A percentile compares a stretch with the other conserved stretches of the same genome.
phyloP scores from a whole-genome alignment of 2,113 vertebrate genomes.

The Alouatta palliata region DNA sequence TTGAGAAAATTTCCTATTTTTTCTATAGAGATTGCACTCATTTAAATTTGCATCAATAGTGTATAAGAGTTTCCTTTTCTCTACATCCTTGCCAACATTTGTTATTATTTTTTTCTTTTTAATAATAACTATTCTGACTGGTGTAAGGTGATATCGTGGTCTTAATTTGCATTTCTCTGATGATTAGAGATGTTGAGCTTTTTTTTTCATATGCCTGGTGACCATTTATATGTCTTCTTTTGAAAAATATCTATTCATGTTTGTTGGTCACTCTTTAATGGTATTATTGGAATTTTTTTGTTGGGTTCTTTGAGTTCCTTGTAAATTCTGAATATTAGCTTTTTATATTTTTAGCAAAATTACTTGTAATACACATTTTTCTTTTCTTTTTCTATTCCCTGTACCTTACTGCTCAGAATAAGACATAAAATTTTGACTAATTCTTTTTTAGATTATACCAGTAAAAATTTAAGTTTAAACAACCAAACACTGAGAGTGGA shows the following conservation, averaged over 20 bases:
- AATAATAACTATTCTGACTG: not conserved
- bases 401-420: too few species aligned
- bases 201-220: not conserved
- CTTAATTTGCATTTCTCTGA: not conserved
- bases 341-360: slow-evolving; percentile 3
- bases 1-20: not conserved
- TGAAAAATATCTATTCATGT: not conserved
- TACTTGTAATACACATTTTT: too few species aligned
- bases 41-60: not conserved
- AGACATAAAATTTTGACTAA: not conserved
- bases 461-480: not conserved
- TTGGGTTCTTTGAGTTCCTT: not conserved
- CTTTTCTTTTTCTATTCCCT: too few species aligned
- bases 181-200: not conserved
- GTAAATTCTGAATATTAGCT: not conserved
- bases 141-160: not conserved
- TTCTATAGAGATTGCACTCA: not conserved
- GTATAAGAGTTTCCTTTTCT: not conserved
- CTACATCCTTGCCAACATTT: not conserved
- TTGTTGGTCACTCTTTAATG: not conserved
- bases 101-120: not conserved
- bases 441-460: slow-evolving; percentile 8
- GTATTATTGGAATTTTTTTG: not conserved
- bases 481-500: not conserved
- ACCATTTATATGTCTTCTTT: not conserved